Percentiles rank a stretch among this genome's conserved stretches.
These are phyloP conservation scores for Netelia melanura DNA, from an alignment of 2,888 invertebrate genomes.

Conservation along the genomic window DNA sequence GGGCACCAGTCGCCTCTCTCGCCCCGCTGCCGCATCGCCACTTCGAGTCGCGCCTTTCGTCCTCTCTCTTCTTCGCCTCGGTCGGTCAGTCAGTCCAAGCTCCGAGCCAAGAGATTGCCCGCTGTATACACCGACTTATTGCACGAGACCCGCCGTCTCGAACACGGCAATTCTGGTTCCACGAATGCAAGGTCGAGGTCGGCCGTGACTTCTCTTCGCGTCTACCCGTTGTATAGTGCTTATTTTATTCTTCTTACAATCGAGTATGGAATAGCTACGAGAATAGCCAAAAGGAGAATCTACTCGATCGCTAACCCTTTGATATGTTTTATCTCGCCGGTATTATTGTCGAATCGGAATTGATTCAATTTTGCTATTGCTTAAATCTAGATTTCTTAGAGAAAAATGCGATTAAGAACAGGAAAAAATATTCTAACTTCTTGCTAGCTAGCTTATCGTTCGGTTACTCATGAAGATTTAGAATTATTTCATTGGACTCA, in stretches of 20 bases:
- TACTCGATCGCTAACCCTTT: too few relatives aligned
- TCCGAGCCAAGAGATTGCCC: conserved; percentile 35
- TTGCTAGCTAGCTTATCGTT: background rate
- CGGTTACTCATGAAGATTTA: background rate
- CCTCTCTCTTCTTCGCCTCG: conserved; percentile 26
- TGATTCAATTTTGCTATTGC: too few relatives aligned
- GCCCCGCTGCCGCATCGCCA: background rate
- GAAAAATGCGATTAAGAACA: too few relatives aligned
- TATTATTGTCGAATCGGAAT: too few relatives aligned
- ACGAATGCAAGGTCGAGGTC: conserved; percentile 67
- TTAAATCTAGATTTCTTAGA: too few relatives aligned
- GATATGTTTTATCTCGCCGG: too few relatives aligned
- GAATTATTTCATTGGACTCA: background rate
- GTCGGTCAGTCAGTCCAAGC: conserved; percentile 43
- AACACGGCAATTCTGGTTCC: conserved; percentile 53
- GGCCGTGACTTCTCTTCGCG: conserved; percentile 40
- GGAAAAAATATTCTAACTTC: background rate
- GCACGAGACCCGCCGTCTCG: conserved; percentile 25
- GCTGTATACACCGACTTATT: conserved; percentile 37
- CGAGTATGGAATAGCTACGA: background rate
- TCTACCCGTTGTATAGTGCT: background rate
- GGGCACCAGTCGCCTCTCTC: background rate
- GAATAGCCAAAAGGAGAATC: too few relatives aligned
- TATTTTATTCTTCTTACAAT: background rate
- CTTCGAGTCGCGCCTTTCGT: background rate